These are phyloP conservation scores for Hippotragus niger DNA, from an alignment of 2,113 vertebrate genomes.

Conservation along the genomic window DNA sequence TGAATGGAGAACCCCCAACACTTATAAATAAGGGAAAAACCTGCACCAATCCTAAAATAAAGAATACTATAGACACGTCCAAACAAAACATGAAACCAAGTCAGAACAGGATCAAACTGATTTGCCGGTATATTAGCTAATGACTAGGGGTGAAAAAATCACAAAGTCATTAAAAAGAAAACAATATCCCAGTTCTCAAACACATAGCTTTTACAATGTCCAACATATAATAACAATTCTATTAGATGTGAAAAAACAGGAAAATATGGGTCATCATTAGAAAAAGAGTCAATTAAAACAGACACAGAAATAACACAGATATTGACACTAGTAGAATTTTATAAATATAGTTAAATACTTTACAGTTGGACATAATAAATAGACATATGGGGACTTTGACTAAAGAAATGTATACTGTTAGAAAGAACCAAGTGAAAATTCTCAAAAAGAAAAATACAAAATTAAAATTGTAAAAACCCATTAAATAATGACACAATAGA, in stretches of 20 bases:
- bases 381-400: not conserved
- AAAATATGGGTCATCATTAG: not conserved
- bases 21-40: not conserved
- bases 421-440: not conserved
- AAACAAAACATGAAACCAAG: not conserved
- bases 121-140: not conserved
- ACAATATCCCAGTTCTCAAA: not conserved
- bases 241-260: not conserved
- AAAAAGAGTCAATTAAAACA: not conserved
- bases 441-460: not conserved
- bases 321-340: not conserved
- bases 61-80: not conserved
- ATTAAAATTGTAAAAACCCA: not conserved
- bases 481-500: not conserved
- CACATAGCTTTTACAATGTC: not conserved
- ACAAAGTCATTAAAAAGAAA: not conserved
- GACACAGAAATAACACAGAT: not conserved
- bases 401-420: not conserved
- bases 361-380: not conserved
- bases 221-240: not conserved
- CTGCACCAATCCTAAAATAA: not conserved
- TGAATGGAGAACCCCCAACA: not conserved
- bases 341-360: slow-evolving; percentile 5
- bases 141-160: rapidly evolving
- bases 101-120: not conserved